Base-by-base conservation (phyloP, 2,888 invertebrate species). In the Geophilus truncorum region DNA sequence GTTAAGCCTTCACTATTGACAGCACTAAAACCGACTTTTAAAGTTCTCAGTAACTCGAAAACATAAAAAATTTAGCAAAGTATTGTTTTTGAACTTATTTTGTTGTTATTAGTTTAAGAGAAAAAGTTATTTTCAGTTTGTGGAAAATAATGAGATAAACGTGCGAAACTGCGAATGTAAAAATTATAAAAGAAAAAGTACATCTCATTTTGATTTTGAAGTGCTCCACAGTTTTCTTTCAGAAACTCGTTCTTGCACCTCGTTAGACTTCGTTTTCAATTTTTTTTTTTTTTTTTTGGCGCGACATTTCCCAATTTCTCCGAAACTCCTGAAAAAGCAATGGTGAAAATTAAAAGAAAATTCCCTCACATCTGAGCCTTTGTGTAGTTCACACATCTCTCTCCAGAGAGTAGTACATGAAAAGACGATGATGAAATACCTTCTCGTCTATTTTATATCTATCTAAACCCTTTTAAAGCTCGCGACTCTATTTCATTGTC, bases 341-440 rank as follows among this genome's bases (percentile, higher is more conserved):
- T 57, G 57, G n/a, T 57, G 57, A 57, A 57, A 57, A 21, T 57
- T 40, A 40, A 57, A 57, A 57, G 23, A 23, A 57, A 57, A 57
- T 57, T 57, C 57, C 57, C 57, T 57, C 57, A 57, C 57, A 57
- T 57, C 57, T 57, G 57, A 57, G 57, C 57, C 57, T 18, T 57
- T 57, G 57, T 57, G 57, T 57, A n/a, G 57, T 57, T 57, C 57
- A 57, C 57, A 57, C 23, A 23, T 21, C 57, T 57, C 21, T 57
- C 57, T 57, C 57, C 2, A 18, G 57, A 23, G 57, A 23, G 18
- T 57, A 21, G 57, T 18, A 57, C 23, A 57, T 57, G 57, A 57
- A 57, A 57, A 57, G 57, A 57, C 2, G 23, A 57, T 57, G 57
- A 57, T 57, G 57, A 57, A 57, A 57, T 57, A 23, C 57, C 57